A percentile compares a stretch with the other conserved stretches of the same genome.
Evolutionary conservation across 2,797 vertebrate genomes (phyloP).

Genomic region (Gallirallus australis): DNA sequence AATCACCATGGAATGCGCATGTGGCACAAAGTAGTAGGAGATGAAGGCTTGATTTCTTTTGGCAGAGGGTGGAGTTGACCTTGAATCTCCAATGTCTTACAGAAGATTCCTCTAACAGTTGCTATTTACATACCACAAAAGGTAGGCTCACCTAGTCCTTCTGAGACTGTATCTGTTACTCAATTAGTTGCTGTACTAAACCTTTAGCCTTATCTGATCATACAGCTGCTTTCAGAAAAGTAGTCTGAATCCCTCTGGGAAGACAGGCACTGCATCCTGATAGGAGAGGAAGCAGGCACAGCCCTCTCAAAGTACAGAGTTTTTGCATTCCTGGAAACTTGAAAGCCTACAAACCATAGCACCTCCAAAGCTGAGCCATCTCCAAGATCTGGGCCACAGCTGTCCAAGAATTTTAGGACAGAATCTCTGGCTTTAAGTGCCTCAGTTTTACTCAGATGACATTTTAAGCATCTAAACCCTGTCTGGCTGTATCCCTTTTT

Average conservation of each 20-base stretch:
- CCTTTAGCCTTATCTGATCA: background rate
- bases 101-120: background rate
- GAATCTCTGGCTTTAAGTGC: background rate
- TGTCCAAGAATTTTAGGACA: background rate
- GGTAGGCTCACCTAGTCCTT: background rate
- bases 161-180: accelerated
- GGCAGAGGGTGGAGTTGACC: background rate
- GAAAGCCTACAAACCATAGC: background rate
- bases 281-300: background rate
- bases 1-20: background rate
- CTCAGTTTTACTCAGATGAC: background rate
- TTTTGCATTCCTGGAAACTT: background rate
- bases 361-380: background rate
- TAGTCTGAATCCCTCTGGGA: background rate
- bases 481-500: background rate
- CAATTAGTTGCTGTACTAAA: background rate
- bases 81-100: background rate
- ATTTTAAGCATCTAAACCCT: background rate
- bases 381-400: background rate
- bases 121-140: background rate
- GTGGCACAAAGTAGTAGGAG: background rate
- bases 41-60: background rate
- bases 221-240: background rate
- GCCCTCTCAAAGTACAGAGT: background rate
- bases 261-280: background rate